phyloP scores from a whole-genome alignment of 2,113 vertebrate genomes.

The Urocitellus parryii region DNA sequence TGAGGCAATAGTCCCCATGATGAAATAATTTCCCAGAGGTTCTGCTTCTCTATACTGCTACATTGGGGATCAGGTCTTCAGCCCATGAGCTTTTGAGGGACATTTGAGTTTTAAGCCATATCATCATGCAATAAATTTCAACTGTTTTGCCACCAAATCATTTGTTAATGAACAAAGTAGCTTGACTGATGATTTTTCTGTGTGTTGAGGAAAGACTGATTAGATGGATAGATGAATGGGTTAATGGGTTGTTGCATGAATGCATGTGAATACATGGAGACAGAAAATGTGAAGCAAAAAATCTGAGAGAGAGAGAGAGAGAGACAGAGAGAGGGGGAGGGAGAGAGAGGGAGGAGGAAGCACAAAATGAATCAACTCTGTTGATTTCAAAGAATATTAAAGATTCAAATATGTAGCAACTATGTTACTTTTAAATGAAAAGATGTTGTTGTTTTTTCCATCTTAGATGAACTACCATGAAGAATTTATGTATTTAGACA shows the following conservation, averaged over 20 bases:
- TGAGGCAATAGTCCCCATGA: background rate
- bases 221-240: background rate
- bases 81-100: background rate
- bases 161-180: background rate
- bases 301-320: too few species aligned
- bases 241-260: background rate
- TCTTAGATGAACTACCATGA: background rate
- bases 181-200: background rate
- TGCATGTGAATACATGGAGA: background rate
- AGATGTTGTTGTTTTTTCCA: background rate
- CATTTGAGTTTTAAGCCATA: background rate
- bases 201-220: background rate
- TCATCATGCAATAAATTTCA: background rate
- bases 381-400: background rate
- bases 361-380: background rate
- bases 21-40: background rate
- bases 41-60: background rate
- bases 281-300: too few species aligned
- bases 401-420: background rate
- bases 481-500: background rate
- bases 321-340: too few species aligned
- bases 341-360: too few species aligned
- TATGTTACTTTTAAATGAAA: background rate
- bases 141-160: background rate
- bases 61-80: background rate